Evolutionary conservation across 2,797 vertebrate species (phyloP).

Genomic region (Salmo trutta): DNA sequence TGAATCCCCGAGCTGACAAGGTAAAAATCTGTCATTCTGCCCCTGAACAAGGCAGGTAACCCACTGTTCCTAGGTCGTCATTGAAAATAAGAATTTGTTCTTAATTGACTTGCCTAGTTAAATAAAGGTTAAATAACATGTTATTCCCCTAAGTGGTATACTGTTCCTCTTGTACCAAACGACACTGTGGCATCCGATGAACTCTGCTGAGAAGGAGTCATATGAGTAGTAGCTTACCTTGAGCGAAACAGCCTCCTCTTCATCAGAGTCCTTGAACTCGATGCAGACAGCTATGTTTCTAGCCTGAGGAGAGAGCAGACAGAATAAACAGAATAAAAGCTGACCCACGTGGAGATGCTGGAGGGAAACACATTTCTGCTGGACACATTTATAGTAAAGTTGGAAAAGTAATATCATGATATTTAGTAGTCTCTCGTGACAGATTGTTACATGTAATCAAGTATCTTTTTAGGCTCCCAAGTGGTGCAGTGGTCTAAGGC

Average conservation of each 20-base stretch:
- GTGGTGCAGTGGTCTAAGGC: too few species aligned
- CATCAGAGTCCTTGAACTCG: slow-evolving; percentile 95
- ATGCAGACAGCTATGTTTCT: slow-evolving; percentile 94
- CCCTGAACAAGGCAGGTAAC: too few species aligned
- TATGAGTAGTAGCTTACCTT: slow-evolving; percentile 74
- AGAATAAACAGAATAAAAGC: not conserved
- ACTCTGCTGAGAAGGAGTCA: not conserved
- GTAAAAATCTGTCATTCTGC: too few species aligned
- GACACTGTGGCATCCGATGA: not conserved
- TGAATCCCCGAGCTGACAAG: too few species aligned
- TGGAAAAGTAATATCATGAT: not conserved
- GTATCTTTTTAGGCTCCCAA: too few species aligned
- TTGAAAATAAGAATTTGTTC: too few species aligned
- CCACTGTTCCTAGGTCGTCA: too few species aligned
- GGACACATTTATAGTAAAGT: not conserved
- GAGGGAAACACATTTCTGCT: slow-evolving; percentile 6
- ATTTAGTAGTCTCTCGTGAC: not conserved
- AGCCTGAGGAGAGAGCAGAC: slow-evolving; percentile 73
- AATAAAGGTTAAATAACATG: too few species aligned
- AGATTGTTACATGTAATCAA: not conserved
- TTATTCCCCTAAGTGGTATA: not conserved
- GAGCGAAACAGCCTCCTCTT: slow-evolving; percentile 86
- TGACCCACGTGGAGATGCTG: not conserved
- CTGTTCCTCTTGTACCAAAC: not conserved
- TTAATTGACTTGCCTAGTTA: too few species aligned